Base-by-base conservation (phyloP, 2,113 vertebrate genomes). In the Stegastes partitus region DNA sequence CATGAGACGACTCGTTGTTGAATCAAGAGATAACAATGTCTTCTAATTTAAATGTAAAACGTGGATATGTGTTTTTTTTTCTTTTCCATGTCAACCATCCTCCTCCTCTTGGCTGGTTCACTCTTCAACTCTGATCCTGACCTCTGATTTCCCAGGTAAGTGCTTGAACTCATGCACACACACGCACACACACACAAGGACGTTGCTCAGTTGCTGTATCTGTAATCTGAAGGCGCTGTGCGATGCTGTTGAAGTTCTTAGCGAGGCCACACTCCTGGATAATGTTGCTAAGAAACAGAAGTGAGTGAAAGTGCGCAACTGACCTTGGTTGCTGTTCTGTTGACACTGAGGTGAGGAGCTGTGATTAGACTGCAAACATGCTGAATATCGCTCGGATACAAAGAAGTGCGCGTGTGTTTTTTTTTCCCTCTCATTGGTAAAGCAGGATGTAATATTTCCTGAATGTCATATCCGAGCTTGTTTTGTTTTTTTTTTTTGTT, bases 261-360 rank as follows among this genome's bases (percentile, higher is more conserved):
- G 62, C 28, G 3, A 85, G 71, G 75, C 65, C 68, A 68, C 68
- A 54, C 62, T 87, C 66, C 80, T 77, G 68, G 69, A 89, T 87
- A 87, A 90, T 77, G 91, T 94, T 94, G 92, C 92, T 93, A 90
- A 93, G 92, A 91, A 87, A 94, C 90, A 67, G 84, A 74, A 81
- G 65, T 83, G 76, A 78, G 80, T 90, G 81, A 88, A 91, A 81
- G 74, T 84, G 83, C 22, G 44, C 84, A 80, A 22, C 83, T 86
- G 92, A 88, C 90, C 82, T 82, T 57, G 80, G 85, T 89, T 83
- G 77, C 69, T 71, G 76, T 89, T 82, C 75, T 85, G 82, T 89
- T 87, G 87, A 87, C 84, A 83, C 79, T 55, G 50, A 90, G 82
- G 31, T 82, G 77, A 85, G 68, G 73, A 77, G 80, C 80, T 82